Percentiles rank a stretch among this genome's conserved stretches.
phyloP scores from a whole-genome alignment of 2,888 invertebrate species.

The Mythimna ferrago region DNA sequence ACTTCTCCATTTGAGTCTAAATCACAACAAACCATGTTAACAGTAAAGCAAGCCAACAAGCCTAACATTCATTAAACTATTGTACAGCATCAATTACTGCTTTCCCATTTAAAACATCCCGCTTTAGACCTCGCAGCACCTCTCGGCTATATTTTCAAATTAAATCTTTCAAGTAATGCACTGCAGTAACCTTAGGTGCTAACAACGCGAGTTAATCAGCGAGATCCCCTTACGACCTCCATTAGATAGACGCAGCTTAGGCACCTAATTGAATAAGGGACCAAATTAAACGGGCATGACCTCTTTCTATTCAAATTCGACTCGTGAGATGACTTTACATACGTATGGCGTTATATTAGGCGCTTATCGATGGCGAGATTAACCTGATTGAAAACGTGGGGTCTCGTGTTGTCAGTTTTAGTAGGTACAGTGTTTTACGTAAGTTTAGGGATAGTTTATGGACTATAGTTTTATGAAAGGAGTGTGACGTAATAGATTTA shows the following conservation, averaged over 20 bases:
- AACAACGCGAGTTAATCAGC: slow-evolving; percentile 87
- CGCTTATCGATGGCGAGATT: slow-evolving; percentile 78
- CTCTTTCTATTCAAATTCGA: slow-evolving; percentile 90
- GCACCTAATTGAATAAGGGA: slow-evolving; percentile 89
- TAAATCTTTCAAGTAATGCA: slow-evolving; percentile 73
- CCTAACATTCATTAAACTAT: background rate
- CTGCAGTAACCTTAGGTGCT: slow-evolving; percentile 79
- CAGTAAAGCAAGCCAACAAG: slow-evolving; percentile 18
- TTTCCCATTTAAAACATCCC: slow-evolving; percentile 4
- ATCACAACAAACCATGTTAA: background rate
- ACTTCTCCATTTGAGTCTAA: background rate
- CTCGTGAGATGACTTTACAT: slow-evolving; percentile 77
- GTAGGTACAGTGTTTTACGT: slow-evolving; percentile 33
- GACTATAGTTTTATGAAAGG: slow-evolving; percentile 10
- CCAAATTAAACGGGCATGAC: slow-evolving; percentile 87
- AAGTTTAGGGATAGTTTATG: slow-evolving; percentile 16
- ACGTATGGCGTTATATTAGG: slow-evolving; percentile 75
- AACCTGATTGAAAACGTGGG: slow-evolving; percentile 75
- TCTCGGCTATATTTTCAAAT: slow-evolving; percentile 66
- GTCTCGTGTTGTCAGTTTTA: slow-evolving; percentile 52
- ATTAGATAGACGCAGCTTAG: slow-evolving; percentile 86
- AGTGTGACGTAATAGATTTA: background rate
- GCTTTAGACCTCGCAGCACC: slow-evolving; percentile 6
- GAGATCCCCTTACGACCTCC: slow-evolving; percentile 86
- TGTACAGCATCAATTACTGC: slow-evolving; percentile 4